Evolutionary conservation across 2,113 vertebrate genomes (phyloP), one percentile per base, ranked within the genome.

Genomic region (Laticauda laticaudata): DNA sequence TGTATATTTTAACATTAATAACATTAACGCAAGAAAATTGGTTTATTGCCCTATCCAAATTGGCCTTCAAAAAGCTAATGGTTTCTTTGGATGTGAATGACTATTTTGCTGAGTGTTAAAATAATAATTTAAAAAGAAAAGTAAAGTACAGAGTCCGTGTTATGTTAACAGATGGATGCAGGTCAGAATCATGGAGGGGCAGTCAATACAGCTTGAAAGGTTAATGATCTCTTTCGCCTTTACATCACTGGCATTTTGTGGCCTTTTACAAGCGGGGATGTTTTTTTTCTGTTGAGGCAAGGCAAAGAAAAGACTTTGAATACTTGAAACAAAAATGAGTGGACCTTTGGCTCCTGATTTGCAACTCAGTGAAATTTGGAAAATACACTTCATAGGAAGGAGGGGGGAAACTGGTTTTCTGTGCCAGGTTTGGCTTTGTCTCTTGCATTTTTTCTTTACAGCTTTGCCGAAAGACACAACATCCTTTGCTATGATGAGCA

Each of bases 241-340:
- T 96, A 97, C 96, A 97, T 96, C 95, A 92, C 88, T 97, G 97
- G 96, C 95, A 97, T 98, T 98, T 96, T 96, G 93, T 97, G 97
- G 96, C 96, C 96, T 98, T 97, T 97, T 94, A 90, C 86, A 96
- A 91, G 95, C 96, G 93, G 89, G 94, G 92, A 95, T 91, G 93
- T 55, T 95, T 93, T 96, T 69, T 54, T 93, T 94, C 90, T 45
- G 11, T 53, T 93, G 91, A 64, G 95, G 91, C 45, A 93, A 45
- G 24, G 2, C 34, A 9, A 57, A 12, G 55, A 75, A 0, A 34
- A 95, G 51, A 87, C 95, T 93, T 93, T 96, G 92, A 90, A 93
- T 95, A 81, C 96, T 87, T 97, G 93, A 96, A 96, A 96, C 93
- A 93, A 48, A 95, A 94, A 95, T 87, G 86, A 90, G 88, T 81